phyloP scores from a whole-genome alignment of 2,888 invertebrate species.

The Nomada ruficornis region DNA sequence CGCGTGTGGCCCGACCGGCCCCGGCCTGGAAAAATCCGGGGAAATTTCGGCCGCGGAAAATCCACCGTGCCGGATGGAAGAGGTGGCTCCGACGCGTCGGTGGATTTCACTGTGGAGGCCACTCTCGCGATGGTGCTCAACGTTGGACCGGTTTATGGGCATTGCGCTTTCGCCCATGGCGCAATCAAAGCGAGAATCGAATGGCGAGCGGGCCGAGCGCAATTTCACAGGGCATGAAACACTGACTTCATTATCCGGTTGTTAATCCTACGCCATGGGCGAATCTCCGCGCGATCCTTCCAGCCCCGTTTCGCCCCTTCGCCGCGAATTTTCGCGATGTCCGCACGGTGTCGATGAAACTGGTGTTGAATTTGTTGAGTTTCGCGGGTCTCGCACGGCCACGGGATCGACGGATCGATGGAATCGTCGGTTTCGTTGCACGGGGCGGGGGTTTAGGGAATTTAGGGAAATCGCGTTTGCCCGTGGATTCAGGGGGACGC shows the following conservation, averaged over 20 bases:
- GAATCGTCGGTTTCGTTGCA: neutral
- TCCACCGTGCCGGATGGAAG: constrained; percentile 32
- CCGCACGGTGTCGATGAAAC: constrained; percentile 9
- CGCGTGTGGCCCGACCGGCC: neutral
- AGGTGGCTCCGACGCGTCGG: neutral
- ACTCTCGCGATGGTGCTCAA: constrained; percentile 64
- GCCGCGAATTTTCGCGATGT: constrained; percentile 22
- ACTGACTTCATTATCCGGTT: constrained; percentile 84
- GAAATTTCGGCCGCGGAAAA: constrained; percentile 64
- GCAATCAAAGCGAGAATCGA: constrained; percentile 82
- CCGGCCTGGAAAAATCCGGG: constrained; percentile 36
- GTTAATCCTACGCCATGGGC: constrained; percentile 79
- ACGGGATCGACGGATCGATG: constrained; percentile 21
- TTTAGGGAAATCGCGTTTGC: neutral
- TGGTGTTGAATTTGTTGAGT: constrained; percentile 22
- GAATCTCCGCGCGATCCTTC: constrained; percentile 19
- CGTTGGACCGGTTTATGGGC: constrained; percentile 74
- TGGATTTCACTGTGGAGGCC: constrained; percentile 31
- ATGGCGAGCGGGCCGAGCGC: constrained; percentile 79
- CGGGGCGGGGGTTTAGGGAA: neutral
- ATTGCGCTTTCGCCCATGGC: constrained; percentile 77
- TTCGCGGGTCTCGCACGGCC: constrained; percentile 27
- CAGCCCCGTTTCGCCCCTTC: constrained; percentile 2
- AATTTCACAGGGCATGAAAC: constrained; percentile 84
- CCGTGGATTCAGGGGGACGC: neutral